phyloP scores from a whole-genome alignment of 1,140 invertebrate species.

The Chionoecetes opilio region DNA sequence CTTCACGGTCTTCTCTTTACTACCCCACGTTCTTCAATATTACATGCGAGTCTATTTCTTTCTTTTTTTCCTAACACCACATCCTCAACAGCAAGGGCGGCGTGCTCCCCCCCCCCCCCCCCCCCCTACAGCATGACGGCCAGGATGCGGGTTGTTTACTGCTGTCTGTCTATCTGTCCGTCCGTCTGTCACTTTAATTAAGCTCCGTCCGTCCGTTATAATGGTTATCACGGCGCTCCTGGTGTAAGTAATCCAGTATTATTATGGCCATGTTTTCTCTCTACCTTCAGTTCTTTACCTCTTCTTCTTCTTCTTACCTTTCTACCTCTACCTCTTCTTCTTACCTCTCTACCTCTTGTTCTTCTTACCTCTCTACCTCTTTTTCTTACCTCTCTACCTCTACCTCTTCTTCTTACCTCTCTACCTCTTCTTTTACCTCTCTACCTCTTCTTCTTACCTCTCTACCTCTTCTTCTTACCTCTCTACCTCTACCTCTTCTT shows the following conservation, averaged over 20 bases:
- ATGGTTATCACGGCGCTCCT: not conserved
- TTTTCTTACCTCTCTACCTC: not conserved
- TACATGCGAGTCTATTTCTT: too few relatives aligned
- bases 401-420: too few relatives aligned
- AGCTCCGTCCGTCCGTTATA: not conserved
- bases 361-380: not conserved
- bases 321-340: too few relatives aligned
- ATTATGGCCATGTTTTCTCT: not conserved
- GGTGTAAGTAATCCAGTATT: not conserved
- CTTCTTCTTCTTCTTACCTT: too few relatives aligned
- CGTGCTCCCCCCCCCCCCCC: not conserved
- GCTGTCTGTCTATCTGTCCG: slow-evolving; percentile 25
- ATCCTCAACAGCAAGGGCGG: not conserved
- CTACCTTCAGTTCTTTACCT: too few relatives aligned
- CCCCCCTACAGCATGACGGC: not conserved
- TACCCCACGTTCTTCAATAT: not conserved
- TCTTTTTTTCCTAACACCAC: not conserved
- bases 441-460: not conserved
- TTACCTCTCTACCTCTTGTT: too few relatives aligned
- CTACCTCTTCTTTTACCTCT: not conserved
- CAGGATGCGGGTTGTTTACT: slow-evolving; percentile 25
- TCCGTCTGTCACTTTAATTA: slow-evolving; percentile 30
- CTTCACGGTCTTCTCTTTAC: too few relatives aligned
- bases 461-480: not conserved
- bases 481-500: not conserved